Evolutionary conservation across 2,113 vertebrate genomes (phyloP).

Genomic region (Trachemys scripta): DNA sequence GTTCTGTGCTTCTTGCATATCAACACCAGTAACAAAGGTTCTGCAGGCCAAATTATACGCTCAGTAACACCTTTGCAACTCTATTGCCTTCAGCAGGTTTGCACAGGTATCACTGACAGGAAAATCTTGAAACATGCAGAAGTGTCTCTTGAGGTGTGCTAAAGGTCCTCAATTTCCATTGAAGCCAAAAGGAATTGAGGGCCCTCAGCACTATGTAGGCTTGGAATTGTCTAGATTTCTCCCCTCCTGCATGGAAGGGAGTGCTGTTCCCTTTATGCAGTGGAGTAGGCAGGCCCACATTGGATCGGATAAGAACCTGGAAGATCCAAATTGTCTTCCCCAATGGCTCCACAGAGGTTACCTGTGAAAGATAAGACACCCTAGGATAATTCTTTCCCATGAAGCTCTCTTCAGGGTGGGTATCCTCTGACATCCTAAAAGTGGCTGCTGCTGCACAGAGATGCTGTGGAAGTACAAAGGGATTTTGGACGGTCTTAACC

Average conservation of each 20-base stretch:
- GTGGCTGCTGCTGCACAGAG: not conserved
- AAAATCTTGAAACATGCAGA: not conserved
- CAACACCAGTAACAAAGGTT: not conserved
- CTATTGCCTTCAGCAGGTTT: accelerated
- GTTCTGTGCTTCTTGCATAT: not conserved
- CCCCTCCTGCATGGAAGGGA: not conserved
- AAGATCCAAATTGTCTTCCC: not conserved
- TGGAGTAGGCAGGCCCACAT: accelerated
- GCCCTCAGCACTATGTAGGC: not conserved
- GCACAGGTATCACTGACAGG: not conserved
- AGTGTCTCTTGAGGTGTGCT: not conserved
- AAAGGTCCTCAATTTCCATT: not conserved
- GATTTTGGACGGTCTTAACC: not conserved
- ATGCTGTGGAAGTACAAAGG: not conserved
- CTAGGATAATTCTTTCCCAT: not conserved
- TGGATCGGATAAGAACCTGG: not conserved
- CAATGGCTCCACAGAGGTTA: not conserved
- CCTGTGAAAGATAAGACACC: not conserved
- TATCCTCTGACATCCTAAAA: not conserved
- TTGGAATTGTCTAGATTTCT: not conserved
- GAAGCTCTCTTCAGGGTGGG: not conserved
- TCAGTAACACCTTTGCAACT: not conserved
- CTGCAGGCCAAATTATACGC: not conserved
- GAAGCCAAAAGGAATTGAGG: not conserved
- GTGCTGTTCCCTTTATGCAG: not conserved